A percentile compares a stretch with the other conserved stretches of the same genome.
Conservation (phyloP, 2,888 invertebrate genomes). For the Eueremaeus valkanovi region DNA sequence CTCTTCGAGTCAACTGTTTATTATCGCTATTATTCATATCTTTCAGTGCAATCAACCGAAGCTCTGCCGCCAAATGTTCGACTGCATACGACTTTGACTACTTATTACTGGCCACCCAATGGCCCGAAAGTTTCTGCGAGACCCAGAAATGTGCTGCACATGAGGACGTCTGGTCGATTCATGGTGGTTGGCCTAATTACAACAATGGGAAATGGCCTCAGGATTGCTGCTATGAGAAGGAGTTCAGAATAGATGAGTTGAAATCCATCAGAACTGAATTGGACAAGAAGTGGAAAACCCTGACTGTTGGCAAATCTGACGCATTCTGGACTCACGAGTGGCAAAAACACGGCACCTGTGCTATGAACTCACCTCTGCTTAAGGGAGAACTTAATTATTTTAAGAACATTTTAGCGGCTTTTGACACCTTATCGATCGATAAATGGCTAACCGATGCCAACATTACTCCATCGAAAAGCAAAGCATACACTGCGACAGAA, state of each 20-base stretch:
- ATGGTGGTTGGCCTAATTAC: slow-evolving; percentile 40
- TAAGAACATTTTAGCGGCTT: slow-evolving; percentile 27
- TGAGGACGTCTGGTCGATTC: slow-evolving; percentile 37
- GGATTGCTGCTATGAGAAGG: slow-evolving; percentile 31
- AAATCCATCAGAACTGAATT: slow-evolving; percentile 28
- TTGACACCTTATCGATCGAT: slow-evolving; percentile 6
- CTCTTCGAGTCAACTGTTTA: too few species aligned
- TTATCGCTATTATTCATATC: neutral
- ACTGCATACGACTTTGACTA: slow-evolving; percentile 36
- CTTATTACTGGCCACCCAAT: slow-evolving; percentile 37
- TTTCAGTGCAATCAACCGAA: neutral
- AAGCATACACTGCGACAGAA: neutral
- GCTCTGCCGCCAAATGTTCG: neutral
- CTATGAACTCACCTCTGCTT: slow-evolving; percentile 25
- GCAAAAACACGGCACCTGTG: slow-evolving; percentile 43
- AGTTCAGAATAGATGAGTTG: neutral
- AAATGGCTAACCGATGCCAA: slow-evolving; percentile 28
- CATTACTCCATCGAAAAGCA: slow-evolving; percentile 30
- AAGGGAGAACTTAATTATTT: slow-evolving; percentile 39
- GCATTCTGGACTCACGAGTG: slow-evolving; percentile 42
- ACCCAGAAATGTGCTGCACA: slow-evolving; percentile 17
- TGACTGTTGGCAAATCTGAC: slow-evolving; percentile 1
- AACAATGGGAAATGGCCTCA: slow-evolving; percentile 27
- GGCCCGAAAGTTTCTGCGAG: slow-evolving; percentile 40
- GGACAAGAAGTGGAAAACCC: neutral